Conservation (phyloP, 2,888 invertebrate species). For the Kryphioiulus occultus region DNA sequence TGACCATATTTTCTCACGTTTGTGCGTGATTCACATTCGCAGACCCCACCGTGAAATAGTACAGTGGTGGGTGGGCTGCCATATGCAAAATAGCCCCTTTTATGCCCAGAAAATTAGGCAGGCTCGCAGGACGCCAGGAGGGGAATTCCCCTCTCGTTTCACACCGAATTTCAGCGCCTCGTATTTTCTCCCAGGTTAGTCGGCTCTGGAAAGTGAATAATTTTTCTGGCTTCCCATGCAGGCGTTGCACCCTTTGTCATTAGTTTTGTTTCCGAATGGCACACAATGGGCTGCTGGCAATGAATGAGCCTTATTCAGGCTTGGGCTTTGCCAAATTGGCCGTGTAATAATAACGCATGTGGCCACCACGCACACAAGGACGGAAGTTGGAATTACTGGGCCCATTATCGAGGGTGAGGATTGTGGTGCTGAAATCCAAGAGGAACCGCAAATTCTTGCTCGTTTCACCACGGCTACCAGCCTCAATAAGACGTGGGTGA, state of each 20-base stretch:
- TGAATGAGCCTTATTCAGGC: slow-evolving; percentile 12
- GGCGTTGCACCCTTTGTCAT: not conserved
- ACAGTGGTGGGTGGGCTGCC: not conserved
- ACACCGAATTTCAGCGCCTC: not conserved
- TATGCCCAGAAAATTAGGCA: too few species aligned
- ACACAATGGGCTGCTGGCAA: not conserved
- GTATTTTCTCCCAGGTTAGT: not conserved
- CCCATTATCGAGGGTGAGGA: not conserved
- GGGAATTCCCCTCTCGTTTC: not conserved
- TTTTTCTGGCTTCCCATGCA: not conserved
- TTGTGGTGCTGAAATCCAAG: too few species aligned
- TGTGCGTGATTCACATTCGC: not conserved
- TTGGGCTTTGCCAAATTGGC: not conserved
- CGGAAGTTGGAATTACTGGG: not conserved
- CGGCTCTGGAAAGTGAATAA: not conserved
- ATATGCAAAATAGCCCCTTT: slow-evolving; percentile 4
- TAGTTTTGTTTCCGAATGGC: not conserved
- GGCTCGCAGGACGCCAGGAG: not conserved
- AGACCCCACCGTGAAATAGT: too few species aligned
- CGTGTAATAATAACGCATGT: not conserved
- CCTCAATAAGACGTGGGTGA: not conserved
- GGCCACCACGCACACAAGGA: too few species aligned
- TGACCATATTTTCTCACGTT: not conserved
- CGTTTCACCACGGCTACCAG: too few species aligned
- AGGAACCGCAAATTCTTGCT: too few species aligned